Conservation (phyloP, 92 coral and sea anemone genomes). For the Parazoanthus swiftii region DNA sequence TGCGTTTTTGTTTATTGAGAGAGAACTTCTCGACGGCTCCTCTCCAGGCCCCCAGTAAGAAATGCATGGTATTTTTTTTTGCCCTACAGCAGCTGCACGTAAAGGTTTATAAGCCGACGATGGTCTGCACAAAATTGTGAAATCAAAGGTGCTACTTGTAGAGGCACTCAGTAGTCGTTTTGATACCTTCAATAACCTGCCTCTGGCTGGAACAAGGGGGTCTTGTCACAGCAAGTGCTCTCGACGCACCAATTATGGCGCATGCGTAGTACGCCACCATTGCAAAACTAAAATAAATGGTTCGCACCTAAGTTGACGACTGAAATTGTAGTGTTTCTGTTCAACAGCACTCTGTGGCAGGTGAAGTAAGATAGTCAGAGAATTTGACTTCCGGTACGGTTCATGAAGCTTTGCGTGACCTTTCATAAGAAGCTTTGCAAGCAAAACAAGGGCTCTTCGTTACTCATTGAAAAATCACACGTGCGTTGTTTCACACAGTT, state of each 20-base stretch:
- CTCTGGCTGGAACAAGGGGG: not conserved
- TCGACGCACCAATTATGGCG: not conserved
- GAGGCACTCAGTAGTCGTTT: not conserved
- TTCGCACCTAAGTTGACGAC: not conserved
- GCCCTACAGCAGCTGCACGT: not conserved
- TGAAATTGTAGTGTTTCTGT: too few relatives aligned
- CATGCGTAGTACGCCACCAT: not conserved
- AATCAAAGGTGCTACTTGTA: not conserved
- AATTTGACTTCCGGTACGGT: not conserved
- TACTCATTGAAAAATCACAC: not conserved
- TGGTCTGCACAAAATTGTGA: not conserved
- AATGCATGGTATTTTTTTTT: too few relatives aligned
- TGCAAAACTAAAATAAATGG: too few relatives aligned
- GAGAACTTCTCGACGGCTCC: not conserved
- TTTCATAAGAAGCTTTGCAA: not conserved
- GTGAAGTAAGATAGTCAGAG: not conserved
- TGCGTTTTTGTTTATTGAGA: too few relatives aligned
- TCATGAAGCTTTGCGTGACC: not conserved
- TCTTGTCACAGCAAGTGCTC: not conserved
- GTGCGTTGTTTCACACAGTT: not conserved
- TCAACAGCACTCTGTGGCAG: too few relatives aligned
- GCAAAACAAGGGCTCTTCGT: too few relatives aligned
- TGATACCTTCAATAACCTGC: not conserved
- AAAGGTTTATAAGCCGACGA: not conserved
- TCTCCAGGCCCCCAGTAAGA: not conserved